Evolutionary conservation across 2,113 vertebrate species (phyloP).

Genomic region (Odontesthes bonariensis): DNA sequence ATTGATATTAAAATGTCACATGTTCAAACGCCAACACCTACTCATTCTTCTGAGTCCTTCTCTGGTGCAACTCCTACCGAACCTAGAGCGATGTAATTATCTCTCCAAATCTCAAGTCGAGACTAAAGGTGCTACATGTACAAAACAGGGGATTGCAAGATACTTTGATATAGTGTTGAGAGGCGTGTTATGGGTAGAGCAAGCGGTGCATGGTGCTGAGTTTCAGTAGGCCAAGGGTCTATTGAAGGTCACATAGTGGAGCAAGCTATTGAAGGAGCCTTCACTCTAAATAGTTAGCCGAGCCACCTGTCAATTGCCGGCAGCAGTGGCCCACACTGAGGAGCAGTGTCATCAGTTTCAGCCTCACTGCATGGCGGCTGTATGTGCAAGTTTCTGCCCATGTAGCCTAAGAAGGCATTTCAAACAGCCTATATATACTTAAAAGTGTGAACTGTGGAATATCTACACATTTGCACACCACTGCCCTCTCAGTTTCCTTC

Average conservation of each 20-base stretch:
- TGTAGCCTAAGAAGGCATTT: neutral
- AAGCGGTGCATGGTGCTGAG: slow-evolving; percentile 50
- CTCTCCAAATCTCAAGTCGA: too few species aligned
- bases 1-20: too few species aligned
- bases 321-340: slow-evolving; percentile 15
- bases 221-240: slow-evolving; percentile 57
- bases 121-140: too few species aligned
- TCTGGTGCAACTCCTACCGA: too few species aligned
- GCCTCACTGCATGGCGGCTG: neutral
- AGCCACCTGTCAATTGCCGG: slow-evolving; percentile 68
- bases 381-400: slow-evolving; percentile 1
- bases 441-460: slow-evolving; percentile 22
- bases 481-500: slow-evolving; percentile 42
- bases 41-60: too few species aligned
- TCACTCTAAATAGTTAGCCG: slow-evolving; percentile 77
- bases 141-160: too few species aligned
- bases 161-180: too few species aligned
- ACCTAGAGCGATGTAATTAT: too few species aligned
- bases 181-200: slow-evolving; percentile 17
- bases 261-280: slow-evolving; percentile 67
- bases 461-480: slow-evolving; percentile 3
- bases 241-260: slow-evolving; percentile 80
- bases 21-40: too few species aligned
- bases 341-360: slow-evolving; percentile 49
- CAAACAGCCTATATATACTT: neutral